phyloP scores from a whole-genome alignment of 2,113 vertebrate genomes.

The Periophthalmus modestus region DNA sequence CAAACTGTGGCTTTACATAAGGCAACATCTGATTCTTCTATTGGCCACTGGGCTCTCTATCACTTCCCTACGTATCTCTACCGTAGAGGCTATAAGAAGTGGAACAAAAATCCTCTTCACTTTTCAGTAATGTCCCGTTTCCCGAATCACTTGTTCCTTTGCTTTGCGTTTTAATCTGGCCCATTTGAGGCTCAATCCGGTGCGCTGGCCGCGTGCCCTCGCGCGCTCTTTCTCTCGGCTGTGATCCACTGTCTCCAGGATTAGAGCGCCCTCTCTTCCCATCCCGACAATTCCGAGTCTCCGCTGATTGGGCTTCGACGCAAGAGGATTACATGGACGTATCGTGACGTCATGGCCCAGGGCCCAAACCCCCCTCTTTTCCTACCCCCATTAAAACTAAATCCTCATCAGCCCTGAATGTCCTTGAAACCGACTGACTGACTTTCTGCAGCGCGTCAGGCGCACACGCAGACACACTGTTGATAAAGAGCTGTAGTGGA shows the following conservation, averaged over 20 bases:
- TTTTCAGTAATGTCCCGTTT: conserved; percentile 55
- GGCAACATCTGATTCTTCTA: conserved; percentile 29
- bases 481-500: conserved; percentile 9
- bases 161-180: conserved; percentile 84
- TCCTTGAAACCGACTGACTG: conserved; percentile 93
- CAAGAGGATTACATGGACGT: conserved; percentile 98
- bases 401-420: conserved; percentile 95
- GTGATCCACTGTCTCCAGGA: conserved; percentile 88
- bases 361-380: conserved; percentile 84
- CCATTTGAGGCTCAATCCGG: conserved; percentile 86
- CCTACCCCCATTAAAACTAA: conserved; percentile 87
- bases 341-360: conserved; percentile 94
- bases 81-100: conserved; percentile 11
- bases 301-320: conserved; percentile 92
- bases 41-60: conserved; percentile 31
- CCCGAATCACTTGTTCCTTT: conserved; percentile 74
- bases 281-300: conserved; percentile 90
- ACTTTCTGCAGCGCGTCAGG: conserved; percentile 80
- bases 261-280: conserved; percentile 88
- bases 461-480: conserved; percentile 41
- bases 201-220: conserved; percentile 74
- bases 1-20: conserved; percentile 36
- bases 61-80: conserved; percentile 34
- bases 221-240: conserved; percentile 75
- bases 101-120: conserved; percentile 34